Percentiles rank a stretch among this genome's conserved stretches.
phyloP scores from a whole-genome alignment of 2,113 vertebrate genomes.

The Chamaea fasciata region DNA sequence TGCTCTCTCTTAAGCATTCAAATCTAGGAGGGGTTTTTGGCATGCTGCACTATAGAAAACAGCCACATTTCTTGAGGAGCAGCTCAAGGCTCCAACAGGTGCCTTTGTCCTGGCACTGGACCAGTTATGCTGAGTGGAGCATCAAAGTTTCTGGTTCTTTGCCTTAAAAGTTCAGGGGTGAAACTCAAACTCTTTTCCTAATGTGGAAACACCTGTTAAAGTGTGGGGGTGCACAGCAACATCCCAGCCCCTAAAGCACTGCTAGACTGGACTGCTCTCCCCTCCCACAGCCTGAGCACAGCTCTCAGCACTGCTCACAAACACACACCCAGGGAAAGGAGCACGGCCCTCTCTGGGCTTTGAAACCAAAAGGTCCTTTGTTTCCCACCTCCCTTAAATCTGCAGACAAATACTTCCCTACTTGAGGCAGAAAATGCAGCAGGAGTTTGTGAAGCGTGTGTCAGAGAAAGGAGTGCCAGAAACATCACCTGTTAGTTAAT shows the following conservation, averaged over 20 bases:
- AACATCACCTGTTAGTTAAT: accelerated
- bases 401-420: background rate
- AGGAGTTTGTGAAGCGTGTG: background rate
- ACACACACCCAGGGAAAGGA: background rate
- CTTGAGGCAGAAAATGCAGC: background rate
- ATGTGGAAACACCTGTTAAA: background rate
- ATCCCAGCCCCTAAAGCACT: background rate
- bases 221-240: background rate
- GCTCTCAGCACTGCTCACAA: background rate
- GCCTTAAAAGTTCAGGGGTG: background rate
- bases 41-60: background rate
- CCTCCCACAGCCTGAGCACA: background rate
- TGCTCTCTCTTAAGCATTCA: background rate
- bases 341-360: background rate
- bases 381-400: background rate
- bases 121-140: background rate
- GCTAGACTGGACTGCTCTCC: background rate
- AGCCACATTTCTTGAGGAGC: background rate
- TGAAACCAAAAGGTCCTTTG: background rate
- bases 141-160: background rate
- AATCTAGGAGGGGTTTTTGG: background rate
- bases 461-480: background rate
- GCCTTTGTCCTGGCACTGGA: background rate
- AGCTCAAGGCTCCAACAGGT: background rate
- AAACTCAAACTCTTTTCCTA: background rate